phyloP scores from a whole-genome alignment of 2,113 vertebrate genomes.

The Pygoscelis antarcticus region DNA sequence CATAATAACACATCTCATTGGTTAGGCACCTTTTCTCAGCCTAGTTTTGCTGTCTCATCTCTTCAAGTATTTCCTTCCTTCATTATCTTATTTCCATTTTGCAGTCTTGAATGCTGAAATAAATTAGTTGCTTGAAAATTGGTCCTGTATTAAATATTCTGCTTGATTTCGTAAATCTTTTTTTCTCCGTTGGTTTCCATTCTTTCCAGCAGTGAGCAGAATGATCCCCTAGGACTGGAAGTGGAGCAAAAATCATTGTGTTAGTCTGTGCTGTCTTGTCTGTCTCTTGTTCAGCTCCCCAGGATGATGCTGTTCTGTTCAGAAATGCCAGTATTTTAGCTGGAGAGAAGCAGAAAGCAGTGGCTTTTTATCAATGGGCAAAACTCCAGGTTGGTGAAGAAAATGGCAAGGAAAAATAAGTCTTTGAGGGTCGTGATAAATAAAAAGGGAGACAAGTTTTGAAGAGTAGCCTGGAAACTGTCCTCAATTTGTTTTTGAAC shows the following conservation, averaged over 20 bases:
- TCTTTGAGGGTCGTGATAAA: not conserved
- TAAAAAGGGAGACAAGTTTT: not conserved
- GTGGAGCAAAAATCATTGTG: not conserved
- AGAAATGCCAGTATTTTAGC: not conserved
- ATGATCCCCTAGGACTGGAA: not conserved
- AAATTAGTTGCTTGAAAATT: not conserved
- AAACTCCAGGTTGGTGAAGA: not conserved
- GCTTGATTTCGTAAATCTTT: not conserved
- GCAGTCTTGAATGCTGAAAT: not conserved
- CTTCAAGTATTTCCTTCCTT: not conserved
- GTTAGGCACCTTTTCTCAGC: not conserved
- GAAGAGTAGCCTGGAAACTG: not conserved
- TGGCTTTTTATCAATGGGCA: not conserved
- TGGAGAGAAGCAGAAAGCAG: not conserved
- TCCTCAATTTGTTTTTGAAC: not conserved
- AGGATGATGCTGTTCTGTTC: not conserved
- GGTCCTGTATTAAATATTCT: not conserved
- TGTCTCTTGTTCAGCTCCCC: not conserved
- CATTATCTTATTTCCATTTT: not conserved
- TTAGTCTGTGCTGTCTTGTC: not conserved
- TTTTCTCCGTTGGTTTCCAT: not conserved
- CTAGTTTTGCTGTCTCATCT: not conserved
- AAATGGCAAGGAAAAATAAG: not conserved
- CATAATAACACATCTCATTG: not conserved
- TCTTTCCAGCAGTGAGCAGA: not conserved